Evolutionary conservation across 2,888 invertebrate species (phyloP), one percentile per base, ranked within the genome.

Genomic region (Hirtodrosophila alboralis): DNA sequence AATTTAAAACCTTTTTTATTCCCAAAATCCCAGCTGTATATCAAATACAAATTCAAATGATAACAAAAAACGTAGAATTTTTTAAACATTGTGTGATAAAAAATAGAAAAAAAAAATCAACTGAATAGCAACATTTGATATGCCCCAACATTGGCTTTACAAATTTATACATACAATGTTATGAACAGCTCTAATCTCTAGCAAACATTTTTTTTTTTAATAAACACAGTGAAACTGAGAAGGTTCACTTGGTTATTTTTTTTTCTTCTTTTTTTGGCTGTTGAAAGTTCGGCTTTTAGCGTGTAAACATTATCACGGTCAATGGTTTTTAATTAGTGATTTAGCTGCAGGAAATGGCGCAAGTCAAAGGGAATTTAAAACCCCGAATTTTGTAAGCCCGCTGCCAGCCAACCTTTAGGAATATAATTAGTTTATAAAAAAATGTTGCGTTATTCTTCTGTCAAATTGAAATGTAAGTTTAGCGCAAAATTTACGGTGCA

Each of bases 301-400:
- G 54, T 62, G 65, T 66, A 54, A 56, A 68, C 79, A 69, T 75
- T 62, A 57, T 66, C 74, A 71, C 74, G 77, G 79, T 79, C 76
- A 78, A 71, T 54, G 76, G 61, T 41, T 78, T 78, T 75, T 75
- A 78, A 78, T 78, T 78, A 75, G 76, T 40, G 60, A 63, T 67
- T 75, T 78, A 47, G 68, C 70, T 71, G 67, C 53, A 49, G 76
- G 73, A 66, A 58, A 72, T 59, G 54, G 30, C 37, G 70, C 51
- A 57, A 60, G 51, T 51, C 59, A 77, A 78, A 79, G 76, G 68
- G 77, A 76, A 76, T 79, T 65, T 54, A 18, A 38, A 33, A 58
- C 10, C 14, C 7, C 12, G 28, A 43, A 9, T 13, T 28, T 38
- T 31, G n/a, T n/a, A 31, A 12, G 8, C 21, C 9, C 31, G 31